Evolutionary conservation across 2,797 vertebrate species (phyloP).

Genomic region (Podargus strigoides): DNA sequence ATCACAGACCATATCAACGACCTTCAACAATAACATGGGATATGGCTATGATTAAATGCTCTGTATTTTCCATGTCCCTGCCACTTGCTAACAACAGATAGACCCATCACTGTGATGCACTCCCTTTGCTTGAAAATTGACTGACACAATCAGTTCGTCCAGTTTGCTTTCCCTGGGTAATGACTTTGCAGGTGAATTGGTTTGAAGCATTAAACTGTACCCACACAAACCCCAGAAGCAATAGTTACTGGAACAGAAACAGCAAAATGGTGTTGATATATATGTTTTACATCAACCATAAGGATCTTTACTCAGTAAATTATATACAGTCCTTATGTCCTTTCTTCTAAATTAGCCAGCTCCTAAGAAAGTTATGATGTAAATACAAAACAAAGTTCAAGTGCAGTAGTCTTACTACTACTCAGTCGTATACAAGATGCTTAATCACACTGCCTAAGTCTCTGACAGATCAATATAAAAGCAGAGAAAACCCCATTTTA

Average conservation of each 20-base stretch:
- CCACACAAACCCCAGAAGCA: not conserved
- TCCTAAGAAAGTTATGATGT: not conserved
- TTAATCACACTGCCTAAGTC: not conserved
- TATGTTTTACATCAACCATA: not conserved
- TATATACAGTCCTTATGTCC: not conserved
- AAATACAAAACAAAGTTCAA: not conserved
- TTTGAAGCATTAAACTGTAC: not conserved
- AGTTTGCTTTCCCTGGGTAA: not conserved
- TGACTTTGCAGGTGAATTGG: not conserved
- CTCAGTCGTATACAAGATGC: not conserved
- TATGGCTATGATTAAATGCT: not conserved
- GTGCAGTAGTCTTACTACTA: not conserved
- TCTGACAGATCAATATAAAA: not conserved
- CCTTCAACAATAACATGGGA: not conserved
- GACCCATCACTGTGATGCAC: rapidly evolving
- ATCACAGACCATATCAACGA: not conserved
- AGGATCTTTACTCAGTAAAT: not conserved
- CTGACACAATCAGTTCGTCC: not conserved
- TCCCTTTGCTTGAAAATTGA: not conserved
- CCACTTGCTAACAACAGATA: rapidly evolving
- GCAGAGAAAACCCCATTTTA: not conserved
- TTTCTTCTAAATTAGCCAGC: not conserved
- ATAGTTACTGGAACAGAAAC: not conserved
- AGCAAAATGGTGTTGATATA: not conserved
- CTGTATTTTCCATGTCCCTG: not conserved